Conservation (phyloP, 2,888 invertebrate genomes). For the Agonopterix alstromeriana region DNA sequence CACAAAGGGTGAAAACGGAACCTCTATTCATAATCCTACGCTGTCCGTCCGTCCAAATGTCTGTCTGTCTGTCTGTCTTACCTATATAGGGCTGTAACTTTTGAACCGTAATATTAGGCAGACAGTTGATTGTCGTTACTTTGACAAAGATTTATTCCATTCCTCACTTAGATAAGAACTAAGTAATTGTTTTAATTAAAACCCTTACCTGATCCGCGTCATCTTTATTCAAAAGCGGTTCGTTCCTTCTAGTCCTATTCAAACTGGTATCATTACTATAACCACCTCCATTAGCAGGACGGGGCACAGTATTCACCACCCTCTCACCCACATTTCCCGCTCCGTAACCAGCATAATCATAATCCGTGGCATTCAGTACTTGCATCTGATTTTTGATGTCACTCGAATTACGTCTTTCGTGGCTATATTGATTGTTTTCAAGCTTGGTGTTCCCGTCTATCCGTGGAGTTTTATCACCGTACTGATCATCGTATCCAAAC, state of each 20-base stretch:
- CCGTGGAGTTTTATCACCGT: constrained; percentile 25
- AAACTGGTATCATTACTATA: constrained; percentile 15
- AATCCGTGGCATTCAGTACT: constrained; percentile 43
- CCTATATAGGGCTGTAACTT: too few relatives aligned
- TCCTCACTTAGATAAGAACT: too few relatives aligned
- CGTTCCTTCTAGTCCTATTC: constrained; percentile 40
- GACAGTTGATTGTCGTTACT: too few relatives aligned
- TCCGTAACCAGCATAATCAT: constrained; percentile 36
- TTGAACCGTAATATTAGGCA: too few relatives aligned
- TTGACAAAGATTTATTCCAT: too few relatives aligned
- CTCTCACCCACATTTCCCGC: constrained; percentile 32
- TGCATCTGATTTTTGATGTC: constrained; percentile 34
- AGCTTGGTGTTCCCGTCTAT: constrained; percentile 38
- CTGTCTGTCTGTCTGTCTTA: too few relatives aligned
- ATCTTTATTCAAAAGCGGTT: constrained; percentile 37
- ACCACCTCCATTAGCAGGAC: constrained; percentile 16
- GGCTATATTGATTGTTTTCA: constrained; percentile 38
- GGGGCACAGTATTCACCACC: constrained; percentile 27
- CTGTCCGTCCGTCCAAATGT: too few relatives aligned
- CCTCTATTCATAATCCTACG: too few relatives aligned
- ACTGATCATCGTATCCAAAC: constrained; percentile 27
- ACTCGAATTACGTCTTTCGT: constrained; percentile 40
- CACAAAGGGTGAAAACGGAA: too few relatives aligned
- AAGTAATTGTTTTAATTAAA: not conserved
- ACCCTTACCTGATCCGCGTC: constrained; percentile 46